Evolutionary conservation across 2,113 vertebrate genomes (phyloP).

Genomic region (Saimiri boliviensis): DNA sequence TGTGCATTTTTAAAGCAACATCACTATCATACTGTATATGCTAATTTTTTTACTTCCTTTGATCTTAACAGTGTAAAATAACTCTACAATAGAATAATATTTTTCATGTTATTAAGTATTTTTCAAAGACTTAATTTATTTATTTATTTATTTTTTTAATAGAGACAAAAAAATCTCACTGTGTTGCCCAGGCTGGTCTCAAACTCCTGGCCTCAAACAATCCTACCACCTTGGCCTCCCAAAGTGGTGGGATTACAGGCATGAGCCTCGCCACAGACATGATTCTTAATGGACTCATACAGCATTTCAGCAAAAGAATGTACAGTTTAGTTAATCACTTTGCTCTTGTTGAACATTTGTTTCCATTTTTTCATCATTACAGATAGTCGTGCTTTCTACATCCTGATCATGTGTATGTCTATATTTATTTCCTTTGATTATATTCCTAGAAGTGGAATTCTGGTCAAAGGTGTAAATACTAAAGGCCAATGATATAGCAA

Average conservation of each 20-base stretch:
- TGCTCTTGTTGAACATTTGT: neutral
- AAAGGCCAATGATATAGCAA: neutral
- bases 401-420: neutral
- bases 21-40: neutral
- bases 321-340: neutral
- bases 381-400: neutral
- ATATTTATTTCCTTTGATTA: neutral
- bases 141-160: neutral
- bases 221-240: too few relatives aligned
- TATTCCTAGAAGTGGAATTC: slow-evolving; percentile 9
- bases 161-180: too few relatives aligned
- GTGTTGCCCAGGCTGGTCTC: too few relatives aligned
- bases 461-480: neutral
- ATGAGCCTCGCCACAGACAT: neutral
- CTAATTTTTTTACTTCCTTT: slow-evolving; percentile 23
- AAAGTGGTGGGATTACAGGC: too few relatives aligned
- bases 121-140: neutral
- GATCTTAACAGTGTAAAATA: neutral
- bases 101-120: slow-evolving; percentile 30
- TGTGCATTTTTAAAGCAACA: neutral
- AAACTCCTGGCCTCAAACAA: too few relatives aligned
- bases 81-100: neutral
- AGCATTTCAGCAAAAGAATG: neutral
- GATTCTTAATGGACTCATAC: neutral
- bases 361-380: neutral